phyloP scores from a whole-genome alignment of 2,888 invertebrate genomes.

The Leucophenga montana region DNA sequence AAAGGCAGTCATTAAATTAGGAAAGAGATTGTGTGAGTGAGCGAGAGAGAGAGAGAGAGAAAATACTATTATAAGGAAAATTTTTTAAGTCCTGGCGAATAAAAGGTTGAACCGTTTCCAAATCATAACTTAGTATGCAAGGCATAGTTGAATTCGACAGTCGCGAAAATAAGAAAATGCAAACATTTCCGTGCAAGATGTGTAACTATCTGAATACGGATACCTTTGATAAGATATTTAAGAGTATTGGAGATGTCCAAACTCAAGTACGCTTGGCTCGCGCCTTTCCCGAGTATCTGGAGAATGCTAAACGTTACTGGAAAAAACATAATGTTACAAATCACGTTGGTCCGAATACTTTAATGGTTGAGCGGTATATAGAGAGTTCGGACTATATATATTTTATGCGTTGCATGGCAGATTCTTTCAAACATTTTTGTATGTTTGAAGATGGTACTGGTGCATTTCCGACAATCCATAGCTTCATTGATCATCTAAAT shows the following conservation, averaged over 20 bases:
- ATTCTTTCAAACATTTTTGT: slow-evolving; percentile 48
- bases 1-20: no score
- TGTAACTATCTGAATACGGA: not conserved
- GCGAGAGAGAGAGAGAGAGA: no score
- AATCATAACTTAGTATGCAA: no score
- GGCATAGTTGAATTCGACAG: no score
- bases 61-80: no score
- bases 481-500: slow-evolving; percentile 51
- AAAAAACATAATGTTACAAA: not conserved
- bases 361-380: not conserved
- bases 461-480: slow-evolving; percentile 49
- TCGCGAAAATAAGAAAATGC: no score
- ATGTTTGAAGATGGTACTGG: slow-evolving; percentile 54
- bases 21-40: no score
- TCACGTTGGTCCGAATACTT: not conserved
- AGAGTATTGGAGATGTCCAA: not conserved
- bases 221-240: not conserved
- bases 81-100: no score
- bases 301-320: not conserved
- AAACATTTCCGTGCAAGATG: no score
- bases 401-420: slow-evolving; percentile 11
- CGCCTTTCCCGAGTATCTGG: not conserved
- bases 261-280: not conserved
- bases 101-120: no score
- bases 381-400: not conserved